phyloP scores from a whole-genome alignment of 2,888 invertebrate genomes.

The Cataglyphis altisquamis region DNA sequence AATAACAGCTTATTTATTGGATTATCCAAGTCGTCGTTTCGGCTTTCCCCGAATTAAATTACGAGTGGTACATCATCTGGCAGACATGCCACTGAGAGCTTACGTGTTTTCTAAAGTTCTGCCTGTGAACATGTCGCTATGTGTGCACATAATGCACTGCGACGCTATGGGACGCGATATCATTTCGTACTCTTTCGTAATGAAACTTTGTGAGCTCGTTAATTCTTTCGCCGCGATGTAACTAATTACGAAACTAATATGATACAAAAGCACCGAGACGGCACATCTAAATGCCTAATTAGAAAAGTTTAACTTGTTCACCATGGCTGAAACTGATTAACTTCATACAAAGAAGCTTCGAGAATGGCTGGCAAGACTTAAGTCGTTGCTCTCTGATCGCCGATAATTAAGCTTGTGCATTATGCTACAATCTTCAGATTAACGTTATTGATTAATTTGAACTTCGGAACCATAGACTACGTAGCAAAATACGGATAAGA shows the following conservation, averaged over 20 bases:
- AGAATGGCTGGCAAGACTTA: neutral
- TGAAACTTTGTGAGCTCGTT: slow-evolving; percentile 37
- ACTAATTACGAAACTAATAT: slow-evolving; percentile 53
- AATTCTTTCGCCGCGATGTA: slow-evolving; percentile 43
- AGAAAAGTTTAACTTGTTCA: slow-evolving; percentile 50
- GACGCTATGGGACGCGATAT: slow-evolving; percentile 22
- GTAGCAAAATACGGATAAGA: neutral
- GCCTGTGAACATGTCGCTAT: neutral
- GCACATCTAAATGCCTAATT: slow-evolving; percentile 49
- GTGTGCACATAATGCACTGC: slow-evolving; percentile 7
- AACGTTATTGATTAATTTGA: slow-evolving; percentile 33
- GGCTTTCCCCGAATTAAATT: slow-evolving; percentile 1
- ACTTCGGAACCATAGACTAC: neutral
- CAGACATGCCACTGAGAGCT: slow-evolving; percentile 17
- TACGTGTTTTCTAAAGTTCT: slow-evolving; percentile 28
- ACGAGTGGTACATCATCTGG: neutral
- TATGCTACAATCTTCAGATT: neutral
- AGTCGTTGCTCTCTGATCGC: slow-evolving; percentile 31
- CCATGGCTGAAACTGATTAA: slow-evolving; percentile 26
- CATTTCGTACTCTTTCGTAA: slow-evolving; percentile 32
- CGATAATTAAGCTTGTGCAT: slow-evolving; percentile 38
- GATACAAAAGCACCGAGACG: neutral
- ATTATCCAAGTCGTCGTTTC: slow-evolving; percentile 12
- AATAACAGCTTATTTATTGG: neutral
- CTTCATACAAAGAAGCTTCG: slow-evolving; percentile 44